These are phyloP conservation scores for Pteromalus puparum DNA, from an alignment of 1,140 invertebrate genomes.

Conservation along the genomic window DNA sequence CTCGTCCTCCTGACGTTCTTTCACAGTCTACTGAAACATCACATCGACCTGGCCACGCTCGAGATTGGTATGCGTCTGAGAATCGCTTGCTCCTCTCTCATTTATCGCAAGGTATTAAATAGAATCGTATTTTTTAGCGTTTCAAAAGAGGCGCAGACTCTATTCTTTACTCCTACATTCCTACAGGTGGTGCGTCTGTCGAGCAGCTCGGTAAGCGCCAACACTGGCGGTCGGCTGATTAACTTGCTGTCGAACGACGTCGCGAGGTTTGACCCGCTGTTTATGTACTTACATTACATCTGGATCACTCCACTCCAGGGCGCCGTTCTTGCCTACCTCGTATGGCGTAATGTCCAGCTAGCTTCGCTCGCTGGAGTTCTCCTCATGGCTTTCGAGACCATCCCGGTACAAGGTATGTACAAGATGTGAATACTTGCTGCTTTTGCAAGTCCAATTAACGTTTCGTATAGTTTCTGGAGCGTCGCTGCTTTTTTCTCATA, in stretches of 20 bases:
- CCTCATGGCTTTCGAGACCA: slow-evolving; percentile 79
- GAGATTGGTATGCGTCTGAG: slow-evolving; percentile 76
- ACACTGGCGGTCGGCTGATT: slow-evolving; percentile 88
- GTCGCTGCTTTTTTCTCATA: background rate
- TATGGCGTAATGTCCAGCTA: slow-evolving; percentile 77
- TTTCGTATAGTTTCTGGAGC: too few species aligned
- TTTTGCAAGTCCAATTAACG: background rate
- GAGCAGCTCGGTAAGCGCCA: slow-evolving; percentile 74
- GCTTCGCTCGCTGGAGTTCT: slow-evolving; percentile 78
- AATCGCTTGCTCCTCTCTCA: slow-evolving; percentile 75
- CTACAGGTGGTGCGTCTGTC: slow-evolving; percentile 68
- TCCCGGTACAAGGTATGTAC: slow-evolving; percentile 78
- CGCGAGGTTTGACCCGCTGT: slow-evolving; percentile 74
- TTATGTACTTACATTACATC: slow-evolving; percentile 77
- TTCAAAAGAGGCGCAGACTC: background rate
- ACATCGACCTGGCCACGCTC: slow-evolving; percentile 67
- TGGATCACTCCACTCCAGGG: slow-evolving; percentile 87
- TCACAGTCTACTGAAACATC: slow-evolving; percentile 70
- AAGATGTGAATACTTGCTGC: background rate
- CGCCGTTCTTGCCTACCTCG: slow-evolving; percentile 78
- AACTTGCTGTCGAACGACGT: slow-evolving; percentile 91
- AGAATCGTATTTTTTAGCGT: background rate
- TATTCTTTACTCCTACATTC: background rate
- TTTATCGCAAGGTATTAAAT: slow-evolving; percentile 75
- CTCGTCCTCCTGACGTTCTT: slow-evolving; percentile 70